Conservation (phyloP, 2,888 invertebrate species). For the Philhelius pedissequus region DNA sequence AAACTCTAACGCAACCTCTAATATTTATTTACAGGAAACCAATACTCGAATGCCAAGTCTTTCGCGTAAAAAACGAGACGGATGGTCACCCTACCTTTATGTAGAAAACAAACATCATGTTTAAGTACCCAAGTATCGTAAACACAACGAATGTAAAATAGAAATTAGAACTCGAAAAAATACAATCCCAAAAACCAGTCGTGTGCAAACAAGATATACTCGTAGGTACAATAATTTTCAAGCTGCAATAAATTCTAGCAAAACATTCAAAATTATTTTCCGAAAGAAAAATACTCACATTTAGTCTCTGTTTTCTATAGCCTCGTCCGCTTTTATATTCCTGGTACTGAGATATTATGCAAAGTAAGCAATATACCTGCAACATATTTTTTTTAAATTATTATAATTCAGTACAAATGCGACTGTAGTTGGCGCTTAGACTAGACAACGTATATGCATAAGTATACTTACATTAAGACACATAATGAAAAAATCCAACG, state of each 20-base stretch:
- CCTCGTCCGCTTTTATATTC: conserved; percentile 87
- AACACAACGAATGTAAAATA: not conserved
- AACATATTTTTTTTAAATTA: conserved; percentile 63
- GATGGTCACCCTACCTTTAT: no score
- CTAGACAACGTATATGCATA: not conserved
- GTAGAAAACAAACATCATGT: no score
- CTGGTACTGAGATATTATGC: conserved; percentile 92
- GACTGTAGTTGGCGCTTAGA: not conserved
- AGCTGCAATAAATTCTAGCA: not conserved
- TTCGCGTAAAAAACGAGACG: no score
- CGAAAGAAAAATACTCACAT: conserved; percentile 4
- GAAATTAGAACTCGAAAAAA: not conserved
- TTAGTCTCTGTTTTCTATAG: conserved; percentile 78
- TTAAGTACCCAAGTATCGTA: no score
- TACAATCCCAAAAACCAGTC: not conserved
- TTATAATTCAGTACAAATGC: not conserved
- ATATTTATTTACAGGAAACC: no score
- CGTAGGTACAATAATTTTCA: not conserved
- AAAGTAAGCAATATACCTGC: conserved; percentile 89
- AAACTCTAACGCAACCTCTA: no score
- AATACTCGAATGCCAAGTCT: no score
- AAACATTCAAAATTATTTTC: not conserved
- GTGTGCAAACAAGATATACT: not conserved
- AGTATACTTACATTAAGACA: conserved; percentile 87
- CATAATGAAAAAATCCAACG: conserved; percentile 88